Evolutionary conservation across 2,797 vertebrate species (phyloP), one percentile per base, ranked within the genome.

Genomic region (Melanotaenia trifasciata): DNA sequence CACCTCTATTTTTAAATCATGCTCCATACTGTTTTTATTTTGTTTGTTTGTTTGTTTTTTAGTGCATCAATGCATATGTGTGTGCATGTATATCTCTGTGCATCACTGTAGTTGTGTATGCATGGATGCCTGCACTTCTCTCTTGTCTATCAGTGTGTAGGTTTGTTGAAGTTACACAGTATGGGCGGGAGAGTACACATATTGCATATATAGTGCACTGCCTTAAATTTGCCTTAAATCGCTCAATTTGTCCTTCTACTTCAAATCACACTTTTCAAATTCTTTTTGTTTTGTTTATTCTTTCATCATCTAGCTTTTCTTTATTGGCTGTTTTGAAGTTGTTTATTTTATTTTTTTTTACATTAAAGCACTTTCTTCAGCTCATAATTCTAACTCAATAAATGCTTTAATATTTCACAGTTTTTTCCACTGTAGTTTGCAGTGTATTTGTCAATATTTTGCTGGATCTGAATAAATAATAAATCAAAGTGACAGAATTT

Each of bases 1-100:
- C 59, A 3, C 47, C 5, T 54, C 81, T 90, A 83, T 91, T 86
- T 90, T 89, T 82, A 88, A 79, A 77, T 77, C 32, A 26, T 9
- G 0, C 67, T 74, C 58, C 81, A 70, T 7, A 40, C 16, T 74
- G 59, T 87, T 84, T 62, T 69, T 63, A 4, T 26, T 35, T 26
- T 26, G 26, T 26, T 26, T 26, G 2, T 28, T 28, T 28, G 28
- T 28, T 28, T 28, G 28, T 68, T 33, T 80, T n/a, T 70, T 0
- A 43, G 32, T 79, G 50, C 74, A 54, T 28, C 12, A 4, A 54
- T 28, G 24, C 12, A 53, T 53, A 4, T 53, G 9, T 53, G 9
- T 70, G 43, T 40, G 5, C 4, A 12, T 53, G 9, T 53, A 4
- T 70, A 32, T 40, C 2, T 51, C 4, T 7, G 38, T 51, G 24